These are phyloP conservation scores for Melanotaenia trifasciata DNA, from an alignment of 2,797 vertebrate species.

Conservation along the genomic window DNA sequence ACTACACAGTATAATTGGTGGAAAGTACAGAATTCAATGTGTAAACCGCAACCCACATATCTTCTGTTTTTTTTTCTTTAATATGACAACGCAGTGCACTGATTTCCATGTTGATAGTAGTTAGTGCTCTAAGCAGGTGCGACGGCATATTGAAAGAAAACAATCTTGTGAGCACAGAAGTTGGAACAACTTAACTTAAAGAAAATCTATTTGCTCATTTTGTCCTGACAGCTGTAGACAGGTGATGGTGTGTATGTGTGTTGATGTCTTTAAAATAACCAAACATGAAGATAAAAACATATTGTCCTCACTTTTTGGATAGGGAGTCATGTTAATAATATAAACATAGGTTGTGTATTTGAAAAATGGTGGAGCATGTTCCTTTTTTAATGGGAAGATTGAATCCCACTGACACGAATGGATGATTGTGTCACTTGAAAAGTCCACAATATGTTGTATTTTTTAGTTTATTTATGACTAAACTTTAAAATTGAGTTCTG, in stretches of 20 bases:
- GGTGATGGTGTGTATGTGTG: not conserved
- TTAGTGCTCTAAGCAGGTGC: too few relatives aligned
- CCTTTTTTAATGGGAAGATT: not conserved
- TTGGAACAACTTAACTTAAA: too few relatives aligned
- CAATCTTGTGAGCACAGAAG: too few relatives aligned
- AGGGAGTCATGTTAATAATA: too few relatives aligned
- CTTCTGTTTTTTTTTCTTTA: not conserved
- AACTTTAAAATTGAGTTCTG: slow-evolving; percentile 11
- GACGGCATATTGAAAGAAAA: too few relatives aligned
- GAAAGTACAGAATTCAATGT: not conserved
- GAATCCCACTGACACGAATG: not conserved
- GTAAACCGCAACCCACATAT: not conserved
- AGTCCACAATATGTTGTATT: not conserved
- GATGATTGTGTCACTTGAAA: not conserved
- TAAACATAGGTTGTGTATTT: not conserved
- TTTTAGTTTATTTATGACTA: slow-evolving; percentile 5
- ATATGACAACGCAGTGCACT: not conserved
- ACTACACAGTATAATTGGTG: not conserved
- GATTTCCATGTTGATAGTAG: too few relatives aligned
- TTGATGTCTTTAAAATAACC: not conserved
- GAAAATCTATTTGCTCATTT: too few relatives aligned
- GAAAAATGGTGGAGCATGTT: not conserved
- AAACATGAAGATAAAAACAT: not conserved
- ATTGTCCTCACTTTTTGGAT: not conserved
- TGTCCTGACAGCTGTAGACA: not conserved